Base-by-base conservation (phyloP, 2,113 vertebrate species). In the Octodon degus region DNA sequence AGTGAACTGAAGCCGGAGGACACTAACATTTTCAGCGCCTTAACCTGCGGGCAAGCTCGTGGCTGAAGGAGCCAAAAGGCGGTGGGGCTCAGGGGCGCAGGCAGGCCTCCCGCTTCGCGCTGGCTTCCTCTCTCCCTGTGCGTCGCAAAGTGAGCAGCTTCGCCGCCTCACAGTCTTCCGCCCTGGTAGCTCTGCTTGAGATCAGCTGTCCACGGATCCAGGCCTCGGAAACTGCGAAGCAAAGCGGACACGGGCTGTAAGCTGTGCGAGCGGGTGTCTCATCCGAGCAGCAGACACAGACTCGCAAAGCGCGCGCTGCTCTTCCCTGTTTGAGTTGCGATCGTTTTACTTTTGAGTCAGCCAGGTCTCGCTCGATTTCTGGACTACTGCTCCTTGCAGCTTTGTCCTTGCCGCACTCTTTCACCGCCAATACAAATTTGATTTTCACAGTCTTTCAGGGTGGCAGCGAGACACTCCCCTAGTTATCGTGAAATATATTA, bases 401-500 rank as follows among this genome's bases (percentile, higher is more conserved):
- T 19, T 96, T 93, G 74, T 37, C 74, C 1, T 74, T 16, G 81
- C 81, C 82, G 34, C 91, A 2, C 3, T 85, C 1, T 88, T 65
- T 43, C 20, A 20, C 16, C 27, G 16, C 1, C 30, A 89, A 32
- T 13, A 19, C 22, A 95, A 77, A 92, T 91, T 47, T 95, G 17
- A 65, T 77, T 96, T 97, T 93, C 19, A 86, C 63, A 70, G 76
- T 80, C 9, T 30, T 86, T 1, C 14, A 53, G 47, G 58, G 7
- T 70, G 40, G 7, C 53, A 72, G 85, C 93, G 96, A 76, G 74
- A 3, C 20, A 72, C 86, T 77, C 40, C 87, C n/a, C 86, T 87
- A 94, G 93, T 87, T 85, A 89, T 94, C 2, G 74, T 58, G 20
- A 62, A 83, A 86, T 19, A 88, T 32, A 89, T 50, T 90, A 97